Conservation (phyloP, 2,113 vertebrate species). For the Melanerpes aurifrons region DNA sequence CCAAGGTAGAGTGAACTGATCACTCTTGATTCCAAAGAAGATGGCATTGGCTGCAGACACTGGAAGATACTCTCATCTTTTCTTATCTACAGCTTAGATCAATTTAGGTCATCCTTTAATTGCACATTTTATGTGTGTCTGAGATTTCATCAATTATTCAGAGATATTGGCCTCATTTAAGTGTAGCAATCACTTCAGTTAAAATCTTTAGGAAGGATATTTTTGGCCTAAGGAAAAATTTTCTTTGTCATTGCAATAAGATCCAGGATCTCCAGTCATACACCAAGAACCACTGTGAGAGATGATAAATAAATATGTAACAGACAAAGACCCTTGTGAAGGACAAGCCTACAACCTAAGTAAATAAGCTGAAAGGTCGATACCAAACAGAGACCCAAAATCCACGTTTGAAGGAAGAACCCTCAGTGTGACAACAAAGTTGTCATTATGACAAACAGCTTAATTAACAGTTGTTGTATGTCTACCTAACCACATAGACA, state of each 20-base stretch:
- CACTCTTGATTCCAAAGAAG: not conserved
- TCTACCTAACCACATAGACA: not conserved
- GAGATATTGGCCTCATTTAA: not conserved
- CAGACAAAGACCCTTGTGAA: not conserved
- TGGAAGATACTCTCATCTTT: not conserved
- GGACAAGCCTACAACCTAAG: not conserved
- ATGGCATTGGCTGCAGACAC: not conserved
- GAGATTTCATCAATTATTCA: conserved; percentile 18
- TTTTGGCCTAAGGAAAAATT: not conserved
- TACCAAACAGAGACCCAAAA: not conserved
- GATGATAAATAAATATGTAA: not conserved
- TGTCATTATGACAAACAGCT: not conserved
- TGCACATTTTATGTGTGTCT: not conserved
- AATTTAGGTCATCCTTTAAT: not conserved
- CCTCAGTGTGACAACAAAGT: not conserved
- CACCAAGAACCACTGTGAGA: not conserved
- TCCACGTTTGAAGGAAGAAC: fast-evolving
- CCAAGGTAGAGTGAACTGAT: not conserved
- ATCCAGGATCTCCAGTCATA: not conserved
- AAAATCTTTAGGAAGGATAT: not conserved
- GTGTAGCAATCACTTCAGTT: not conserved
- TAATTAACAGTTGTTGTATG: not conserved
- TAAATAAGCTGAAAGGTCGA: not conserved
- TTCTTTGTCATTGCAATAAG: not conserved
- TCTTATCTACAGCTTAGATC: not conserved